Evolutionary conservation across 2,888 invertebrate species (phyloP), one percentile per base, ranked within the genome.

Genomic region (Hemicrepidius hirtus): DNA sequence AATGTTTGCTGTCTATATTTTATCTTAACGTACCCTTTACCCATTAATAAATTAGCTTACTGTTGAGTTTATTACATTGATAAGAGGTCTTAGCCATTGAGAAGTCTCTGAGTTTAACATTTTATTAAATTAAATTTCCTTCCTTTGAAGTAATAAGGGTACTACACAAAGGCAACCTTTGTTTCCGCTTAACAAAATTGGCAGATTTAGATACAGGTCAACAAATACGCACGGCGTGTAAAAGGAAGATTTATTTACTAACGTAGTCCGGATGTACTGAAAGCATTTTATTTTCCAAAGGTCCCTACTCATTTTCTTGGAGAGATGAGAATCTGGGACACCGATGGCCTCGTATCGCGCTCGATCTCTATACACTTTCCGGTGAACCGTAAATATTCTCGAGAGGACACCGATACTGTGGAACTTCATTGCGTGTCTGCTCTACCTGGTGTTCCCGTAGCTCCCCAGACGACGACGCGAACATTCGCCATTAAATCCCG

Each of bases 401-500:
- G 77, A 10, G 79, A 77, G 65, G 77, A 81, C 74, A 73, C 75
- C 35, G 78, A 77, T 20, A 78, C 77, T 24, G 76, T 85, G 40
- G 84, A 85, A 75, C 76, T 85, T 24, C 79, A 81, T 46, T 85
- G 85, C 80, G 81, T 82, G 65, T 82, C 84, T 46, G 80, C 81
- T 20, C 80, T 84, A 67, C 84, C 84, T 32, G 84, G 83, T 57
- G 80, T 85, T 41, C 84, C 84, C 2, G 76, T 82, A 41, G 77
- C 79, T 49, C 82, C 83, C 18, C 82, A 80, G 68, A 76, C 77
- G 6, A 79, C 82, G 32, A 79, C 80, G 41, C 75, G 75, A 40
- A 76, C 79, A 20, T 75, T 82, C 20, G 73, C 74, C 44, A 68
- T 81, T 73, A 81, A 78, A 53, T 71, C 74, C 21, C 74, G 77